A percentile compares a stretch with the other conserved stretches of the same genome.
These are phyloP conservation scores for Ageneiosus marmoratus DNA, from an alignment of 2,113 vertebrate species.

Conservation along the genomic window DNA sequence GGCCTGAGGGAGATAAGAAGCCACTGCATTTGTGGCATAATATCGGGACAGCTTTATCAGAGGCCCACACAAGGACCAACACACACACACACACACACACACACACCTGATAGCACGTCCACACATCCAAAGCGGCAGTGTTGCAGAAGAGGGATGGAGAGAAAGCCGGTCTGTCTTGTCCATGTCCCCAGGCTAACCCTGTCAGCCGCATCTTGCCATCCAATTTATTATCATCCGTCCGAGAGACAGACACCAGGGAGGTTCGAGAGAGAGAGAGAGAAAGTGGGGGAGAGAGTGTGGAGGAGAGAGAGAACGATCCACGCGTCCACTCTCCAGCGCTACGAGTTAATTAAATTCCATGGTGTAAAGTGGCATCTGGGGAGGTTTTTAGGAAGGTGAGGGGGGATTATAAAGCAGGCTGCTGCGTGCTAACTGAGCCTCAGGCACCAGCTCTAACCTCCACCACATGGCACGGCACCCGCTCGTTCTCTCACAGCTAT, in stretches of 20 bases:
- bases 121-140: not conserved
- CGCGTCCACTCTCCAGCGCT: slow-evolving; percentile 49
- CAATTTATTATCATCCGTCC: slow-evolving; percentile 50
- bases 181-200: slow-evolving; percentile 43
- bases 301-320: not conserved
- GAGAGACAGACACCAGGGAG: slow-evolving; percentile 17
- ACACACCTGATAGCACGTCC: slow-evolving; percentile 23
- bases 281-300: not conserved
- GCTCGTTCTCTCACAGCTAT: not conserved
- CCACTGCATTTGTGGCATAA: slow-evolving; percentile 66
- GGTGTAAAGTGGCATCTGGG: slow-evolving; percentile 65
- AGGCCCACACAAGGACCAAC: slow-evolving; percentile 30
- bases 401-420: slow-evolving; percentile 55
- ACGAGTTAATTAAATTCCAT: slow-evolving; percentile 69
- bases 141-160: slow-evolving; percentile 24
- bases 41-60: slow-evolving; percentile 75
- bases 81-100: slow-evolving; percentile 37
- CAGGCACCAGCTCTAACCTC: slow-evolving; percentile 14
- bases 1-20: slow-evolving; percentile 68
- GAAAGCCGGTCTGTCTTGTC: slow-evolving; percentile 5
- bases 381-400: slow-evolving; percentile 51
- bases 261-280: not conserved
- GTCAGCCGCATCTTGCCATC: slow-evolving; percentile 44
- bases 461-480: not conserved
- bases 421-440: slow-evolving; percentile 47